Conservation (phyloP, 1,140 invertebrate genomes). For the Antheraea pernyi region DNA sequence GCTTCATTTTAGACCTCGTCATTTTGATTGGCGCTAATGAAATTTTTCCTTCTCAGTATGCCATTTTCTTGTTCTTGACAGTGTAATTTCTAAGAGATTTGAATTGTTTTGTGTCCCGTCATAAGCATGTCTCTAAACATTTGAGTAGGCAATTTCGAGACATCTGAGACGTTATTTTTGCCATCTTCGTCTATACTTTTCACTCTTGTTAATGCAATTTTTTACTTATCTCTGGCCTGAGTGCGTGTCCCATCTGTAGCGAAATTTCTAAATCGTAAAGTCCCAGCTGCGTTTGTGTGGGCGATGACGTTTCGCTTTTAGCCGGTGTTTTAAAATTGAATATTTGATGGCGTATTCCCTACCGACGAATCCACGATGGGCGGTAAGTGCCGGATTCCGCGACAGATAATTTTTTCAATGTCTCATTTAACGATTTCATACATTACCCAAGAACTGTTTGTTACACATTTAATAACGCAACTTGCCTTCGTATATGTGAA, state of each 20-base stretch:
- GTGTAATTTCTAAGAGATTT: constrained; percentile 63
- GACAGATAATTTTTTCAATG: constrained; percentile 70
- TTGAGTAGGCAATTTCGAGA: constrained; percentile 60
- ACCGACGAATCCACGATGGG: constrained; percentile 71
- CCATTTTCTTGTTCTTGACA: constrained; percentile 75
- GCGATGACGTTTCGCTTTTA: constrained; percentile 78
- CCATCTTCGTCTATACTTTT: constrained; percentile 69
- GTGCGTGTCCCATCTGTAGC: constrained; percentile 76
- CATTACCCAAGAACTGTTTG: constrained; percentile 38
- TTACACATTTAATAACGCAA: background rate
- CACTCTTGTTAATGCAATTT: constrained; percentile 76
- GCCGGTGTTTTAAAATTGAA: constrained; percentile 79
- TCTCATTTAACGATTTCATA: constrained; percentile 55
- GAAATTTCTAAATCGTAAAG: constrained; percentile 75
- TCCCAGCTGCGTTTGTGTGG: constrained; percentile 69
- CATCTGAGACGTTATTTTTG: constrained; percentile 61
- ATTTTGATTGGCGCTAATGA: constrained; percentile 79
- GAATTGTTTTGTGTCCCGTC: constrained; percentile 55
- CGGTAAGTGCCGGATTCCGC: constrained; percentile 56
- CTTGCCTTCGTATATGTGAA: background rate
- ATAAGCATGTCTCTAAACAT: constrained; percentile 65
- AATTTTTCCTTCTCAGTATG: constrained; percentile 73
- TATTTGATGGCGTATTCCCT: constrained; percentile 77
- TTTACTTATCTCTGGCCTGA: constrained; percentile 67
- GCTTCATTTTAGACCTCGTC: constrained; percentile 77